A percentile compares a stretch with the other conserved stretches of the same genome.
Evolutionary conservation across 2,888 invertebrate species (phyloP).

Genomic region (Brassicogethes aeneus): DNA sequence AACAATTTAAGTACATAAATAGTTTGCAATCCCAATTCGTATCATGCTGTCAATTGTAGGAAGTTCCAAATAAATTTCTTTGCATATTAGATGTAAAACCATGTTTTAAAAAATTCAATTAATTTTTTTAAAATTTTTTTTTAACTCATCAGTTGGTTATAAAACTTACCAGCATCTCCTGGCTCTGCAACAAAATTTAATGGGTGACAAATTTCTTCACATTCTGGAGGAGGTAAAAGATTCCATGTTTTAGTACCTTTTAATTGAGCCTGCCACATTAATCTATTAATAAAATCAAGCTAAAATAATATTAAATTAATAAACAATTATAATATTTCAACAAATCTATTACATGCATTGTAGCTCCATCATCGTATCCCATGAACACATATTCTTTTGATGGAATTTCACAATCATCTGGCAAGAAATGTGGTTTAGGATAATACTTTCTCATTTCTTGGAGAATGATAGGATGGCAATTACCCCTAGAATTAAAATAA

Average conservation of each 20-base stretch:
- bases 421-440: constrained; percentile 74
- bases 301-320: constrained; percentile 34
- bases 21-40: no score
- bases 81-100: no score
- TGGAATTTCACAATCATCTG: constrained; percentile 80
- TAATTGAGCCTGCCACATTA: constrained; percentile 92
- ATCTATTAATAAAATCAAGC: constrained; percentile 83
- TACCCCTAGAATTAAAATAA: constrained; percentile 51
- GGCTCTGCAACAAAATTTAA: constrained; percentile 73
- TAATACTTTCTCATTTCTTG: constrained; percentile 67
- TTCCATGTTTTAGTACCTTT: constrained; percentile 79
- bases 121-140: no score
- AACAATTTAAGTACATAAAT: no score
- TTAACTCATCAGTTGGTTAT: no score
- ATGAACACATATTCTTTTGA: constrained; percentile 86
- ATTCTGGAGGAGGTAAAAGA: constrained; percentile 78
- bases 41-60: no score
- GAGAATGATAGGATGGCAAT: constrained; percentile 76
- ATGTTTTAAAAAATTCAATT: no score
- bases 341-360: constrained; percentile 66
- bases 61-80: no score
- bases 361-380: constrained; percentile 83
- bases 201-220: constrained; percentile 64
- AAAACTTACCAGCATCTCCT: constrained; percentile 84
- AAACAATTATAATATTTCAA: constrained; percentile 5